A percentile compares a stretch with the other conserved stretches of the same genome.
phyloP scores from a whole-genome alignment of 2,888 invertebrate species.

The Malthinus seriepunctatus region DNA sequence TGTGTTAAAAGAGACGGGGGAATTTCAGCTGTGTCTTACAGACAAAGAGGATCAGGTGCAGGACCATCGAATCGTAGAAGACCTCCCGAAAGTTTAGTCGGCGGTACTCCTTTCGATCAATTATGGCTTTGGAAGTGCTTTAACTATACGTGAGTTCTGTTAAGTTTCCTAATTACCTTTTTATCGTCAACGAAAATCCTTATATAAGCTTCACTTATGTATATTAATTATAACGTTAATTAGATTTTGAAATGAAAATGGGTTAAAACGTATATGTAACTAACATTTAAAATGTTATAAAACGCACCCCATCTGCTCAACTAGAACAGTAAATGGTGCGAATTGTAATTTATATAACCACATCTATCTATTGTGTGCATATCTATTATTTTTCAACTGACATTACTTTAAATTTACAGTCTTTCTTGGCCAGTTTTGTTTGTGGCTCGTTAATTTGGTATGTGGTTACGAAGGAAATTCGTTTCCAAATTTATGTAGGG shows the following conservation, averaged over 20 bases:
- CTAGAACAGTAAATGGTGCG: slow-evolving; percentile 43
- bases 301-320: slow-evolving; percentile 35
- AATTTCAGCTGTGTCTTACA: slow-evolving; percentile 58
- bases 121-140: slow-evolving; percentile 72
- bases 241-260: slow-evolving; percentile 4
- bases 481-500: slow-evolving; percentile 34
- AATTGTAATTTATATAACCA: slow-evolving; percentile 42
- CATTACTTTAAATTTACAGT: slow-evolving; percentile 34
- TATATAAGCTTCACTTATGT: not conserved
- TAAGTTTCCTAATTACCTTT: not conserved
- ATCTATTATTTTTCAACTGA: slow-evolving; percentile 36
- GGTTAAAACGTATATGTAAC: slow-evolving; percentile 1
- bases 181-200: not conserved
- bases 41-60: slow-evolving; percentile 59
- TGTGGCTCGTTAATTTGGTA: slow-evolving; percentile 32
- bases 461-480: slow-evolving; percentile 30
- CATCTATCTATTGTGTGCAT: slow-evolving; percentile 39
- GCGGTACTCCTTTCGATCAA: slow-evolving; percentile 62
- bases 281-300: slow-evolving; percentile 32
- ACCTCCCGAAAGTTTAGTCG: slow-evolving; percentile 61
- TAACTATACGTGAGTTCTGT: slow-evolving; percentile 62
- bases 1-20: slow-evolving; percentile 60
- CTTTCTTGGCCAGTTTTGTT: slow-evolving; percentile 35
- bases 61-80: slow-evolving; percentile 49
- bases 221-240: slow-evolving; percentile 3